These are phyloP conservation scores for Danaus chrysippus DNA, from an alignment of 2,888 invertebrate genomes.

Conservation along the genomic window DNA sequence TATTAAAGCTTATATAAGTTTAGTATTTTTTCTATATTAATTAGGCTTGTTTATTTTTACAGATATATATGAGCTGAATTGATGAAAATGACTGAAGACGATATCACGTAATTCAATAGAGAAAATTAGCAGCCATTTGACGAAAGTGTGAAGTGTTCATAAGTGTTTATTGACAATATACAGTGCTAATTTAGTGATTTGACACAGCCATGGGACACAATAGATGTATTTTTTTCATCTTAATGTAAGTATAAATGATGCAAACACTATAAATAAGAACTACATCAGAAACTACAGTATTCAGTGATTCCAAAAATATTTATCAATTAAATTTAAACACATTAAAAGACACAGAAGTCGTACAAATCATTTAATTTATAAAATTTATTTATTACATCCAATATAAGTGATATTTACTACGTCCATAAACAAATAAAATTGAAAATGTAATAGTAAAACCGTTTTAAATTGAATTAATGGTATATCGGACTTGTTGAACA, in stretches of 20 bases:
- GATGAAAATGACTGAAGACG: conserved; percentile 47
- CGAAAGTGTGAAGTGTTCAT: conserved; percentile 14
- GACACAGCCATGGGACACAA: conserved; percentile 33
- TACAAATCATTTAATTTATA: conserved; percentile 1
- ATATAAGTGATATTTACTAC: conserved; percentile 29
- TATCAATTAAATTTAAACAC: background rate
- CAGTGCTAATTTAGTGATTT: conserved; percentile 19
- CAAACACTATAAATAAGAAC: background rate
- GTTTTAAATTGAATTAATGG: conserved; percentile 27
- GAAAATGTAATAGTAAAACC: conserved; percentile 29
- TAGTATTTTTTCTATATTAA: background rate
- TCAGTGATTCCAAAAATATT: too few species aligned
- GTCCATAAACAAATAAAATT: conserved; percentile 20
- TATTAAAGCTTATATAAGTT: background rate
- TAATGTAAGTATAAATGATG: conserved; percentile 56
- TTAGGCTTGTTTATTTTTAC: conserved; percentile 37
- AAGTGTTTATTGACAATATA: conserved; percentile 21
- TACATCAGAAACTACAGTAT: background rate
- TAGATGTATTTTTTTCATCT: conserved; percentile 52
- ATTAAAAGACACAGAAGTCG: background rate
- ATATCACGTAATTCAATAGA: conserved; percentile 46
- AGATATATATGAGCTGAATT: conserved; percentile 42
- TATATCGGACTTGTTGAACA: conserved; percentile 20
- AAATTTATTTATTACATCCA: conserved; percentile 11
- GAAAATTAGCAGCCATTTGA: conserved; percentile 26